Percentiles rank a stretch among this genome's conserved stretches.
phyloP scores from a whole-genome alignment of 2,113 vertebrate genomes.

The Otis tarda region DNA sequence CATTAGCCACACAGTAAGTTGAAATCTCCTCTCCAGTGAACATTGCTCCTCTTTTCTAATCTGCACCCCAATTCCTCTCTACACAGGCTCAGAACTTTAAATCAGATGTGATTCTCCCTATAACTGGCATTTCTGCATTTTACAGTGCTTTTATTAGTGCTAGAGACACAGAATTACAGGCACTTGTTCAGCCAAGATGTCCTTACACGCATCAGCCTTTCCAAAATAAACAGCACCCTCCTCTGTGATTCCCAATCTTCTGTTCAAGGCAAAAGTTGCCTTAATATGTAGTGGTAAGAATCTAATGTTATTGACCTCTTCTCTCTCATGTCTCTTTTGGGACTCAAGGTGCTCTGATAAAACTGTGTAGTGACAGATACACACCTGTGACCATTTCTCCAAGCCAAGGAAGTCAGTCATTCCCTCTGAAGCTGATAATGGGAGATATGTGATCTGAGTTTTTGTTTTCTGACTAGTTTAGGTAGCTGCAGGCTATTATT shows the following conservation, averaged over 20 bases:
- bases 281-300: not conserved
- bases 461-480: not conserved
- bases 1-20: not conserved
- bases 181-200: not conserved
- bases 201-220: not conserved
- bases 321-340: not conserved
- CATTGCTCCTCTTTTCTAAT: not conserved
- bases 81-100: not conserved
- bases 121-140: not conserved
- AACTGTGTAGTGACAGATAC: not conserved
- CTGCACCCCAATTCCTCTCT: not conserved
- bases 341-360: not conserved
- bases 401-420: not conserved
- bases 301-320: not conserved
- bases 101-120: not conserved
- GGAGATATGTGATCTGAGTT: rapidly evolving
- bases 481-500: not conserved
- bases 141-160: not conserved
- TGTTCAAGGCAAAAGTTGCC: not conserved
- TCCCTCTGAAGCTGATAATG: not conserved
- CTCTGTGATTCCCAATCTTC: not conserved
- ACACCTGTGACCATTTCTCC: not conserved
- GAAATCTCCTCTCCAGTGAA: not conserved
- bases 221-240: not conserved
- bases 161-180: not conserved